A percentile compares a stretch with the other conserved stretches of the same genome.
Evolutionary conservation across 2,888 invertebrate species (phyloP).

Genomic region (Gastrophysa polygoni): DNA sequence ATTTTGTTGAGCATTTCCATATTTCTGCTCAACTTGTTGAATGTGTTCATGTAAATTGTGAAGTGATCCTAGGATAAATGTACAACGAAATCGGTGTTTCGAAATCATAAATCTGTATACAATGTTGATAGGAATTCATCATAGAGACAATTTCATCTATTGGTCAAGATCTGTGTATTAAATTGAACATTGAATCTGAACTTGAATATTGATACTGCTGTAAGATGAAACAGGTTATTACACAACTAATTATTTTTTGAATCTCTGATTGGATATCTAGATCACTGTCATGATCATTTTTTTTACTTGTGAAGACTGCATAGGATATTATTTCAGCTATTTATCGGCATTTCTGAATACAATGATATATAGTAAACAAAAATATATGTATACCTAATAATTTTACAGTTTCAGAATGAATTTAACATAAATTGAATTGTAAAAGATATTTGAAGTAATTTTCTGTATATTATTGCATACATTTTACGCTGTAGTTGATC

Average conservation of each 20-base stretch:
- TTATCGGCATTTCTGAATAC: conserved; percentile 5
- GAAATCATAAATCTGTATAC: no score
- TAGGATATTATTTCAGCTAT: conserved; percentile 17
- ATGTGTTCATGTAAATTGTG: neutral
- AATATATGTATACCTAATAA: conserved; percentile 4
- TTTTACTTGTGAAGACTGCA: conserved; percentile 14
- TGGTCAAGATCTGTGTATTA: no score
- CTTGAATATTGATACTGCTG: no score
- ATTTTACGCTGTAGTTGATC: conserved; percentile 4
- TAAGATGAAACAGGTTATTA: no score
- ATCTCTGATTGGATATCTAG: neutral
- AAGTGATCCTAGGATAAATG: neutral
- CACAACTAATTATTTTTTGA: no score
- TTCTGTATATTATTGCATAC: neutral
- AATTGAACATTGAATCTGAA: no score
- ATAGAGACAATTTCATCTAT: no score
- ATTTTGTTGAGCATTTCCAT: no score
- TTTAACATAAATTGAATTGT: neutral
- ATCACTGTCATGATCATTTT: conserved; percentile 5
- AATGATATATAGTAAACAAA: neutral
- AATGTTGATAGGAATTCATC: no score
- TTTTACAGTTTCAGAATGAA: neutral
- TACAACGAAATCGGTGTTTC: neutral
- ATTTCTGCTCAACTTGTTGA: neutral
- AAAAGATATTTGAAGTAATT: neutral